These are phyloP conservation scores for Meles meles DNA, from an alignment of 2,113 vertebrate genomes.

Conservation along the genomic window DNA sequence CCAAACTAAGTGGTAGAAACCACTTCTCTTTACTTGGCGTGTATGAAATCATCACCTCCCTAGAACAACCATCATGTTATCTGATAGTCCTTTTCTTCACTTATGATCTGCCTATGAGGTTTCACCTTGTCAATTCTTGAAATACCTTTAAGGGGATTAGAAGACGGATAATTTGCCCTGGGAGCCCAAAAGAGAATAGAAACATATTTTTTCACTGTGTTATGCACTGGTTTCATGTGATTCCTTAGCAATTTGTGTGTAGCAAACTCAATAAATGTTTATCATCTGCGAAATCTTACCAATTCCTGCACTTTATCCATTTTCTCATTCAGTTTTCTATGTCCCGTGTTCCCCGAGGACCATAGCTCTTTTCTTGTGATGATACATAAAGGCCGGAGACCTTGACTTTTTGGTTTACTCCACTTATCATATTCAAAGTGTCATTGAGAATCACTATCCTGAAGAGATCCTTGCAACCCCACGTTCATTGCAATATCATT, in stretches of 20 bases:
- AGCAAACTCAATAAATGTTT: not conserved
- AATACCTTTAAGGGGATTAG: not conserved
- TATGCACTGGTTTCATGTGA: not conserved
- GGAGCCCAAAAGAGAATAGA: not conserved
- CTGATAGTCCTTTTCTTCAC: not conserved
- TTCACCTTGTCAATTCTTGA: not conserved
- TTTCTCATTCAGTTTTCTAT: not conserved
- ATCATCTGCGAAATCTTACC: not conserved
- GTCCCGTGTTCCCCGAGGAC: not conserved
- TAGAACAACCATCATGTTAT: not conserved
- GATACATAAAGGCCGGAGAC: not conserved
- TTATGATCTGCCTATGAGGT: not conserved
- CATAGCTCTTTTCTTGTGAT: not conserved
- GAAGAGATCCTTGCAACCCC: not conserved
- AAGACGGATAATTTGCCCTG: not conserved
- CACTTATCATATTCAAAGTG: not conserved
- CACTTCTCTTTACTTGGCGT: not conserved
- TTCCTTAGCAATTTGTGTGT: not conserved
- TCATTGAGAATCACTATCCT: not conserved
- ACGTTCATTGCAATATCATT: not conserved
- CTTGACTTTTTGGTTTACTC: not conserved
- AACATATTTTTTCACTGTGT: not conserved
- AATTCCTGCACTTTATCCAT: not conserved
- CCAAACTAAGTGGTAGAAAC: not conserved
- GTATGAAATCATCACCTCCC: not conserved